These are phyloP conservation scores for Norana najaformis DNA, from an alignment of 2,888 invertebrate species.

Conservation along the genomic window DNA sequence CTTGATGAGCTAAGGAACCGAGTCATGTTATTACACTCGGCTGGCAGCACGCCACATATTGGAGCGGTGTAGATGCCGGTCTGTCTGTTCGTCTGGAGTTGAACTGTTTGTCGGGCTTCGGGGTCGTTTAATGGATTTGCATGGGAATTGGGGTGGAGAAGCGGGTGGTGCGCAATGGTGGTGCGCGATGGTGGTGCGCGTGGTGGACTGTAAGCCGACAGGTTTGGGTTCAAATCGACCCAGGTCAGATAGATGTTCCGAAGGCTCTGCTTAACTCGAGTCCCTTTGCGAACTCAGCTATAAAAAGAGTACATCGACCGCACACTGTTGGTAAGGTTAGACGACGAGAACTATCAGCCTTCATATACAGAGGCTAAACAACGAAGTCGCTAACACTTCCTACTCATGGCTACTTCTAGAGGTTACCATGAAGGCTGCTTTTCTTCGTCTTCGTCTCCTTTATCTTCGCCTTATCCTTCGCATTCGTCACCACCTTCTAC, in stretches of 20 bases:
- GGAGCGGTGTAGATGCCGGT: neutral
- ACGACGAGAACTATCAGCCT: too few species aligned
- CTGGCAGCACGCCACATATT: neutral
- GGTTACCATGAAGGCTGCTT: too few species aligned
- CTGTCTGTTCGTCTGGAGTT: neutral
- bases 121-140: neutral
- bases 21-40: neutral
- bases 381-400: too few species aligned
- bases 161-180: neutral
- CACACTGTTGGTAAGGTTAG: too few species aligned
- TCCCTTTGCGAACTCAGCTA: too few species aligned
- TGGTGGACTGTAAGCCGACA: neutral
- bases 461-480: too few species aligned
- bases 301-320: too few species aligned
- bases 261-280: neutral
- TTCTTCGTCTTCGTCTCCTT: too few species aligned
- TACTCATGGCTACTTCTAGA: too few species aligned
- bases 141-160: neutral
- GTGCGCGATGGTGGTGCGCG: neutral
- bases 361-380: too few species aligned
- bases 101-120: neutral
- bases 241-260: neutral
- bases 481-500: too few species aligned
- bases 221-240: neutral
- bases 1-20: neutral